Evolutionary conservation across 2,888 invertebrate species (phyloP).

Genomic region (Apamea anceps): DNA sequence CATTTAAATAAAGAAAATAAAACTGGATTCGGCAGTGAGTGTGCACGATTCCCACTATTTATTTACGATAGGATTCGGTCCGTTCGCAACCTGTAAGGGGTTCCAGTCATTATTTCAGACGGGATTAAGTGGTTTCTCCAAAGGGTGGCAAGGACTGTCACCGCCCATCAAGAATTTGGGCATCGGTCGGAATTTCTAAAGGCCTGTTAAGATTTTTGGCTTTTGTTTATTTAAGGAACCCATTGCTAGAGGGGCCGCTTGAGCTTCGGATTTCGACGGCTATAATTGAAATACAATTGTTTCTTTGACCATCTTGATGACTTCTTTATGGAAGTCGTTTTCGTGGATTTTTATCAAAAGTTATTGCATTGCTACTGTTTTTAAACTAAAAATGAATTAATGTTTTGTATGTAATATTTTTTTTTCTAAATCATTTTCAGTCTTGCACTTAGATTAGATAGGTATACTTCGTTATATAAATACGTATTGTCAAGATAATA

Average conservation of each 20-base stretch:
- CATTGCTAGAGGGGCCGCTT: constrained; percentile 39
- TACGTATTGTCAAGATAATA: not conserved
- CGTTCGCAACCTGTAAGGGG: constrained; percentile 59
- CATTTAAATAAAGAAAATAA: constrained; percentile 3
- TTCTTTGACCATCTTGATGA: constrained; percentile 13
- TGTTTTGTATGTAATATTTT: not conserved
- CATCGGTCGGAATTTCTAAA: constrained; percentile 56
- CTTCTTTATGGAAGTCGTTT: not conserved
- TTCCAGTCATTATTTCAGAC: constrained; percentile 71
- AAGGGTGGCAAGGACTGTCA: constrained; percentile 67
- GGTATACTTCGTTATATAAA: not conserved
- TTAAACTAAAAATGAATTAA: not conserved
- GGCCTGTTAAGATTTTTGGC: constrained; percentile 59
- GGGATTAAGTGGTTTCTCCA: constrained; percentile 73
- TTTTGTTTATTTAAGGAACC: constrained; percentile 61
- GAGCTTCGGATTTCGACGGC: constrained; percentile 39
- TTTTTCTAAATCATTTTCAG: not conserved
- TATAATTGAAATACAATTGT: constrained; percentile 42
- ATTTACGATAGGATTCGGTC: constrained; percentile 58
- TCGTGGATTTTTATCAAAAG: not conserved
- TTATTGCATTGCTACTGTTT: not conserved
- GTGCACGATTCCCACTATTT: constrained; percentile 33
- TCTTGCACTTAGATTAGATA: not conserved
- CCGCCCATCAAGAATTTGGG: constrained; percentile 66
- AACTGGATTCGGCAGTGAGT: not conserved